phyloP scores from a whole-genome alignment of 1,140 invertebrate species.

The Drosophila insularis region DNA sequence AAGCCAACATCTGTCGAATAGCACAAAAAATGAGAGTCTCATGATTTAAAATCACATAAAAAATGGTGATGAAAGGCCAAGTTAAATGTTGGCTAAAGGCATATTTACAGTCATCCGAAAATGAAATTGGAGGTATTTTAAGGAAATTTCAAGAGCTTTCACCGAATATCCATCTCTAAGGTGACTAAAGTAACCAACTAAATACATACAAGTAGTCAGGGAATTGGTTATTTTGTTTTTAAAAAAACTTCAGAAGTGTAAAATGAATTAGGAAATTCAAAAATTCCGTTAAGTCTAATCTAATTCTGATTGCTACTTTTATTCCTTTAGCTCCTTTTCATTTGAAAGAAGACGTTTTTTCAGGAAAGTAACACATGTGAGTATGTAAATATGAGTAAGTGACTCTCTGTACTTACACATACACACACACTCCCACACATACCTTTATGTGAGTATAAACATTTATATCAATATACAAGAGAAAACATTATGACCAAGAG shows the following conservation, averaged over 20 bases:
- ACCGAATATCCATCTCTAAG: too few relatives aligned
- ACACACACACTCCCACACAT: slow-evolving; percentile 1
- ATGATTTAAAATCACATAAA: slow-evolving; percentile 7
- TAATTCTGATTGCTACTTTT: neutral
- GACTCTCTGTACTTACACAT: neutral
- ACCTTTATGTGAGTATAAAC: slow-evolving; percentile 40
- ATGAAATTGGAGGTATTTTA: too few relatives aligned
- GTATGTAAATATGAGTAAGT: slow-evolving; percentile 1
- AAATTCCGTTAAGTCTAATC: neutral
- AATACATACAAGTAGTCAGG: too few relatives aligned
- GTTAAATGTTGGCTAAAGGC: neutral
- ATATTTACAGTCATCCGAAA: too few relatives aligned
- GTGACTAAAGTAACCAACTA: too few relatives aligned
- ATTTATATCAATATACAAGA: slow-evolving; percentile 73
- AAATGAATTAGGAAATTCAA: neutral
- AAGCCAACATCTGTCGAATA: slow-evolving; percentile 7
- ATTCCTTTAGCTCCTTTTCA: neutral
- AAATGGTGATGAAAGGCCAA: neutral
- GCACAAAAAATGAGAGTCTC: neutral
- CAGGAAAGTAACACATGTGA: neutral
- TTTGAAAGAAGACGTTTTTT: neutral
- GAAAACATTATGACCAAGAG: slow-evolving; percentile 61
- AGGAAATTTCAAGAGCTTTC: too few relatives aligned
- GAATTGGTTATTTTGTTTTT: too few relatives aligned
- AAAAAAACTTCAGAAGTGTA: neutral